These are phyloP conservation scores for Uria aalge DNA, from an alignment of 2,113 vertebrate genomes.

Conservation along the genomic window DNA sequence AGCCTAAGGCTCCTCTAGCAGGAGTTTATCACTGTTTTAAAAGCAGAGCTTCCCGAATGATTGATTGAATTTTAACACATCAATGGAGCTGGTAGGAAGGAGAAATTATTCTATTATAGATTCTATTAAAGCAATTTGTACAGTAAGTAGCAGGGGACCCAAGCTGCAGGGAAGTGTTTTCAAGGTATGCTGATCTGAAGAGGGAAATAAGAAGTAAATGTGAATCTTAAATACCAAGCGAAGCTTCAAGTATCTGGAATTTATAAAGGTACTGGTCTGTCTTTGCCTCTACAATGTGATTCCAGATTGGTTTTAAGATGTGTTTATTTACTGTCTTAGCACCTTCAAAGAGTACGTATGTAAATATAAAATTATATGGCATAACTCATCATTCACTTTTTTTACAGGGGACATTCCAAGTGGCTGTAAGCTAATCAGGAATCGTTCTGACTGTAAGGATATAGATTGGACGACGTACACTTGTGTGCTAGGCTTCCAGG, in stretches of 20 bases:
- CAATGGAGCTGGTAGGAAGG: background rate
- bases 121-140: background rate
- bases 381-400: background rate
- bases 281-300: background rate
- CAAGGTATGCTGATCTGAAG: background rate
- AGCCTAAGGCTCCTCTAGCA: background rate
- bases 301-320: background rate
- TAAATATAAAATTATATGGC: background rate
- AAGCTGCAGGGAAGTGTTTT: background rate
- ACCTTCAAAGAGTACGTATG: background rate
- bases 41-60: background rate
- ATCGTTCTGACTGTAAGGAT: slow-evolving; percentile 96
- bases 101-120: background rate
- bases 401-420: slow-evolving; percentile 92
- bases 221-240: background rate
- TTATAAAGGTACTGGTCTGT: background rate
- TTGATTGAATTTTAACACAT: background rate
- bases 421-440: slow-evolving; percentile 93
- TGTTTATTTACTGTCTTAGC: background rate
- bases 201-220: background rate
- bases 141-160: background rate
- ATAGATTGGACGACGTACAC: slow-evolving; percentile 96
- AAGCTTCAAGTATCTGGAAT: background rate
- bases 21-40: background rate
- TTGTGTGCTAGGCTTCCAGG: slow-evolving; percentile 95